These are phyloP conservation scores for Choristoneura rosaceana DNA, from an alignment of 2,888 invertebrate genomes.

Conservation along the genomic window DNA sequence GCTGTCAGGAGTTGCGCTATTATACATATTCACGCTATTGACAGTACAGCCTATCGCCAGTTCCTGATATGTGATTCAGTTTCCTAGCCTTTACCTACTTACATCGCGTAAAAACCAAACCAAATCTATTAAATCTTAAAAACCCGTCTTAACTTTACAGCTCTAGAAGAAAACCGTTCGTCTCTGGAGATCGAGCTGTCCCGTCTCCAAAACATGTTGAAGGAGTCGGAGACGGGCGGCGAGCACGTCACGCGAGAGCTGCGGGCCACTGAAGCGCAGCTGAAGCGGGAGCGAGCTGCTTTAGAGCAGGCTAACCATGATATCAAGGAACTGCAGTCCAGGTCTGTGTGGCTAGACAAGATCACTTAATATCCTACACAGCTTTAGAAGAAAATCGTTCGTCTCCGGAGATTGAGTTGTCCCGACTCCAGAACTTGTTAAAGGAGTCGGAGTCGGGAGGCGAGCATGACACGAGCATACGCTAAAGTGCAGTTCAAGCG, in stretches of 20 bases:
- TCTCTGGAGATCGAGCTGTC: constrained; percentile 91
- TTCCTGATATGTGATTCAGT: constrained; percentile 50
- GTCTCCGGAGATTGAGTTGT: constrained; percentile 90
- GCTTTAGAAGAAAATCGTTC: constrained; percentile 92
- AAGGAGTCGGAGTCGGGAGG: constrained; percentile 88
- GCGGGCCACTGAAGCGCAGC: constrained; percentile 87
- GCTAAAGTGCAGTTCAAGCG: constrained; percentile 86
- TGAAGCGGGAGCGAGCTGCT: constrained; percentile 89
- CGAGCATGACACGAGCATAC: constrained; percentile 89
- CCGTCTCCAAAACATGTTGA: constrained; percentile 88
- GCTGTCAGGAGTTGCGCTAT: neutral
- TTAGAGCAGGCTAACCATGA: constrained; percentile 90
- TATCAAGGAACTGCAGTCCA: constrained; percentile 91
- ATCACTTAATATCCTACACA: constrained; percentile 51
- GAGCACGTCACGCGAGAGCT: constrained; percentile 90
- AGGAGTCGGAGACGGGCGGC: constrained; percentile 88
- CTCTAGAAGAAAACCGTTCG: constrained; percentile 91
- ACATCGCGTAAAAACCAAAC: no score
- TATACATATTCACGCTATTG: constrained; percentile 87
- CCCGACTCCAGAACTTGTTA: constrained; percentile 89
- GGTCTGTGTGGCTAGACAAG: constrained; percentile 52
- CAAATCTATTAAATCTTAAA: neutral
- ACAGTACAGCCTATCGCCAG: constrained; percentile 92
- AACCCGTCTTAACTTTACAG: constrained; percentile 59
- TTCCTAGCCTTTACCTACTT: no score